phyloP scores from a whole-genome alignment of 2,888 invertebrate genomes.

The Vesta saturnalis region DNA sequence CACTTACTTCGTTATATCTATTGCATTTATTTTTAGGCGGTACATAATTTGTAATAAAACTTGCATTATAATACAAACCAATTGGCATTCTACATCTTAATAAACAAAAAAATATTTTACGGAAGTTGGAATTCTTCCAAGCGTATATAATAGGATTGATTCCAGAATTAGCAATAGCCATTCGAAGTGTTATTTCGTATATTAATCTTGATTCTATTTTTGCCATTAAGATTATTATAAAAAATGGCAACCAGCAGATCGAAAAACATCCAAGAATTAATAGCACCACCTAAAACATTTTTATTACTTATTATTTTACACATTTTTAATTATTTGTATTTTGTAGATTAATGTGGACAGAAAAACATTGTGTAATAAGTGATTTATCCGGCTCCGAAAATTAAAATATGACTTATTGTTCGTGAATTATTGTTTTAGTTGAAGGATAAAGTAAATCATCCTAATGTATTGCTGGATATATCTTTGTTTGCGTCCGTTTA shows the following conservation, averaged over 20 bases:
- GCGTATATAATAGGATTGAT: slow-evolving; percentile 86
- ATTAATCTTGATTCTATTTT: slow-evolving; percentile 48
- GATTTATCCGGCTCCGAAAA: too few relatives aligned
- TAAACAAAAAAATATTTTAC: slow-evolving; percentile 75
- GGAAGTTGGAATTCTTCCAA: slow-evolving; percentile 84
- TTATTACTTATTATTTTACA: neutral
- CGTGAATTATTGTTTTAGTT: too few relatives aligned
- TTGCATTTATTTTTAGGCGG: slow-evolving; percentile 64
- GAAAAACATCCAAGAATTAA: slow-evolving; percentile 83
- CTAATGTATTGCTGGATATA: too few relatives aligned
- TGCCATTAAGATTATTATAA: slow-evolving; percentile 66
- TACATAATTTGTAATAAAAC: slow-evolving; percentile 65
- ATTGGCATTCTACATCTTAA: slow-evolving; percentile 74
- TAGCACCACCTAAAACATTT: slow-evolving; percentile 72
- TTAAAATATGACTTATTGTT: too few relatives aligned
- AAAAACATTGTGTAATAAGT: too few relatives aligned
- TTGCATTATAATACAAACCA: slow-evolving; percentile 51
- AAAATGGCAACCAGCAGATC: slow-evolving; percentile 84
- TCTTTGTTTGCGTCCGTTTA: too few relatives aligned
- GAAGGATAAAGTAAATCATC: too few relatives aligned
- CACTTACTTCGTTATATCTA: neutral
- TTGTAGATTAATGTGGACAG: too few relatives aligned
- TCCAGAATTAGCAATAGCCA: slow-evolving; percentile 83
- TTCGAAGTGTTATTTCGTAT: slow-evolving; percentile 62
- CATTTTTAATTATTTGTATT: too few relatives aligned